phyloP scores from a whole-genome alignment of 2,113 vertebrate genomes.

The Tragelaphus imberbis region DNA sequence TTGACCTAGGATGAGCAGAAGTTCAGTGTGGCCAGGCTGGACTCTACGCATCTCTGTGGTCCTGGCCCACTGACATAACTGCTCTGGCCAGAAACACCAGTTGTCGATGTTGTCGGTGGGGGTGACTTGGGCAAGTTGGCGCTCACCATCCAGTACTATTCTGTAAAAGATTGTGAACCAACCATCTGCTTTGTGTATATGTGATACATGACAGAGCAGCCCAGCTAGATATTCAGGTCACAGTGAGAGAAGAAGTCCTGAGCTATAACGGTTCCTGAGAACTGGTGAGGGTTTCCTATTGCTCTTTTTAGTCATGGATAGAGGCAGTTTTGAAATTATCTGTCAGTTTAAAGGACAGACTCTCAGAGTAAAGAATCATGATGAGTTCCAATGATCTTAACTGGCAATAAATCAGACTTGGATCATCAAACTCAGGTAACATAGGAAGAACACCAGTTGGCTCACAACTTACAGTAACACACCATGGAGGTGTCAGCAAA shows the following conservation, averaged over 20 bases:
- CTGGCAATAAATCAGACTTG: neutral
- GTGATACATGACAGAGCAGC: neutral
- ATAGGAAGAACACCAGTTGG: neutral
- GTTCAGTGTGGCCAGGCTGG: neutral
- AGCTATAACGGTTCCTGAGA: neutral
- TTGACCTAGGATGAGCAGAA: neutral
- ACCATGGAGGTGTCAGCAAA: neutral
- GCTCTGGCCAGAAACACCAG: neutral
- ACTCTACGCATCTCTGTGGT: neutral
- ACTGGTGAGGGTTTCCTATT: neutral
- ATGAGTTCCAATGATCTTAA: neutral
- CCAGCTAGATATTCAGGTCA: neutral
- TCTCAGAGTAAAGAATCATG: neutral
- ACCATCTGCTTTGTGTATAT: neutral
- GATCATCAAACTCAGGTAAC: neutral
- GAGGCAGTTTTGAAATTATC: neutral
- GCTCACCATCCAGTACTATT: neutral
- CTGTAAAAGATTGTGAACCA: neutral
- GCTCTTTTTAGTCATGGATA: neutral
- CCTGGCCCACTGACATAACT: neutral
- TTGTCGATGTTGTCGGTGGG: neutral
- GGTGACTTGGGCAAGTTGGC: neutral
- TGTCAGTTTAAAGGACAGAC: neutral
- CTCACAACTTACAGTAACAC: neutral
- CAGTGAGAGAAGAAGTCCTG: neutral